Conservation (phyloP, 2,888 invertebrate species). For the Mythimna loreyi region DNA sequence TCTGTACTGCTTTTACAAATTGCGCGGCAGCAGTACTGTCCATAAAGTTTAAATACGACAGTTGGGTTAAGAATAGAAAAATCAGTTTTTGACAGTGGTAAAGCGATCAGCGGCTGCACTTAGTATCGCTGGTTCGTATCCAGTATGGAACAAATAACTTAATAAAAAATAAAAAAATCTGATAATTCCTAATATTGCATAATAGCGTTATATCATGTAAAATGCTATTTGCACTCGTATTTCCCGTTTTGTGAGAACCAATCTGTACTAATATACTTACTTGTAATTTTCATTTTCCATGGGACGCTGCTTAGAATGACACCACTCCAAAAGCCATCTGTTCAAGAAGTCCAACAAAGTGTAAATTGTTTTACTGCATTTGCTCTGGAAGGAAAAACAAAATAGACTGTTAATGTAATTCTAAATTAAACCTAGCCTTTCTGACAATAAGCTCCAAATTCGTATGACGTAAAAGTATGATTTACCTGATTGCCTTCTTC, state of each 20-base stretch:
- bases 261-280: constrained; percentile 67
- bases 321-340: constrained; percentile 93
- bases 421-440: not conserved
- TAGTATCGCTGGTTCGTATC: too few species aligned
- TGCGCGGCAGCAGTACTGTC: too few species aligned
- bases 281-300: constrained; percentile 86
- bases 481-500: constrained; percentile 88
- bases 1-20: too few species aligned
- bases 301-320: constrained; percentile 83
- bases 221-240: too few species aligned
- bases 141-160: too few species aligned
- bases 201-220: too few species aligned
- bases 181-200: too few species aligned
- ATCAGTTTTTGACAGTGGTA: too few species aligned
- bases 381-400: constrained; percentile 80
- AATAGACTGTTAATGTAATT: not conserved
- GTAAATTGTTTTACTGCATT: constrained; percentile 93
- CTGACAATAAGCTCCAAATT: not conserved
- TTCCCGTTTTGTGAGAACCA: too few species aligned
- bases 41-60: too few species aligned
- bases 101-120: too few species aligned
- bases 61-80: not conserved
- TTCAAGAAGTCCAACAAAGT: constrained; percentile 94
- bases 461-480: not conserved
- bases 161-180: too few species aligned